Conservation (phyloP, 2,888 invertebrate species). For the Andrena bucephala region DNA sequence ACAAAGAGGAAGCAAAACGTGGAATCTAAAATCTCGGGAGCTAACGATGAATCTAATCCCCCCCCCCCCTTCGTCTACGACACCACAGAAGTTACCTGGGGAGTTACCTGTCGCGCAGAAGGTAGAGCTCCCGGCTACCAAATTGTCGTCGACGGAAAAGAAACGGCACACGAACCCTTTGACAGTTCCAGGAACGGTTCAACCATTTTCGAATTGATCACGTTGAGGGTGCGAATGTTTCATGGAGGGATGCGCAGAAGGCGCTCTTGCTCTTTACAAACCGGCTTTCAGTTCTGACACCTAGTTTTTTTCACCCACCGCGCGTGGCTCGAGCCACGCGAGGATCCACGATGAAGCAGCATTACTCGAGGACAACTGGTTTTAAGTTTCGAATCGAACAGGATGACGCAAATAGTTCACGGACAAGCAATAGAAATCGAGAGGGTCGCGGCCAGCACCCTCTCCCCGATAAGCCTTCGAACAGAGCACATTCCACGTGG, state of each 20-base stretch:
- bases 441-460: constrained; percentile 40
- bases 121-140: constrained; percentile 20
- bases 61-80: constrained; percentile 26
- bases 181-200: constrained; percentile 12
- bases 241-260: constrained; percentile 60
- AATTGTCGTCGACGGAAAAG: not conserved
- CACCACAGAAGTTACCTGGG: not conserved
- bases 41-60: constrained; percentile 26
- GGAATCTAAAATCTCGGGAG: constrained; percentile 6
- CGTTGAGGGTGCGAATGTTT: constrained; percentile 49
- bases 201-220: constrained; percentile 21
- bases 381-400: constrained; percentile 69
- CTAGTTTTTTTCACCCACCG: constrained; percentile 18
- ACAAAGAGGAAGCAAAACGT: not conserved
- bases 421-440: constrained; percentile 49
- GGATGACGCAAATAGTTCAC: constrained; percentile 50
- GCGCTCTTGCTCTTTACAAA: constrained; percentile 48
- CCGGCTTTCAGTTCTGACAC: constrained; percentile 61
- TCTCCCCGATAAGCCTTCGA: constrained; percentile 45
- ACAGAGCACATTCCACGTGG: constrained; percentile 56
- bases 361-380: constrained; percentile 63
- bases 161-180: constrained; percentile 33
- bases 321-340: constrained; percentile 21
- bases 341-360: constrained; percentile 25
- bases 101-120: constrained; percentile 41